Conservation (phyloP, 2,113 vertebrate species). For the Triplophysa rosa region DNA sequence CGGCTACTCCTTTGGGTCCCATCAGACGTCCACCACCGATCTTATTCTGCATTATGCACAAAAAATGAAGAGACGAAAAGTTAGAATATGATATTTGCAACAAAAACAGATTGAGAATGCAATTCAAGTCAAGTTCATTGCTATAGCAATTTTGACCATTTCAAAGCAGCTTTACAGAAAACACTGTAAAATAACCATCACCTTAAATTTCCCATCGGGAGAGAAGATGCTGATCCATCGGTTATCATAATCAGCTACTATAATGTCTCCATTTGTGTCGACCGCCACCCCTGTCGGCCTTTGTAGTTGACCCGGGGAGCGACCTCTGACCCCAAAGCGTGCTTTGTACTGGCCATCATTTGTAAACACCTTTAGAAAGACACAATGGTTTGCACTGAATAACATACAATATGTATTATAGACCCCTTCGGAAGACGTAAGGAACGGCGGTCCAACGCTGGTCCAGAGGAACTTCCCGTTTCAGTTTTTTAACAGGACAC, state of each 20-base stretch:
- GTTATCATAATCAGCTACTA: conserved; percentile 96
- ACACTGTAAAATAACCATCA: conserved; percentile 56
- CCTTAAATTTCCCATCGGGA: conserved; percentile 96
- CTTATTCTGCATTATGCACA: conserved; percentile 79
- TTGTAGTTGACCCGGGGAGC: conserved; percentile 93
- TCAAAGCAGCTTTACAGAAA: background rate
- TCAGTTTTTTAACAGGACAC: too few relatives aligned
- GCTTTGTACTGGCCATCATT: conserved; percentile 94
- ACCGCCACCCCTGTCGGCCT: conserved; percentile 91
- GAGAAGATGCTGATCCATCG: conserved; percentile 98
- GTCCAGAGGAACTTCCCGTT: too few relatives aligned
- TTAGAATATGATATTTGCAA: background rate
- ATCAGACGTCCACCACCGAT: conserved; percentile 91
- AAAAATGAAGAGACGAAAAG: background rate
- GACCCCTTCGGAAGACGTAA: too few relatives aligned
- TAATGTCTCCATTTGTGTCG: conserved; percentile 91
- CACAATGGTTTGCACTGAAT: background rate
- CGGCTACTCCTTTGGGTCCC: conserved; percentile 93
- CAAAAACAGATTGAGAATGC: too few relatives aligned
- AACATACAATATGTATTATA: too few relatives aligned
- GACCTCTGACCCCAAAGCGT: conserved; percentile 92
- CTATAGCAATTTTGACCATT: too few relatives aligned
- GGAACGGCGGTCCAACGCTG: too few relatives aligned
- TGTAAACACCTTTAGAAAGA: conserved; percentile 81
- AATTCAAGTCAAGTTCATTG: too few relatives aligned